A percentile compares a stretch with the other conserved stretches of the same genome.
These are phyloP conservation scores for Hipparchia semele DNA, from an alignment of 2,888 invertebrate species.

Conservation along the genomic window DNA sequence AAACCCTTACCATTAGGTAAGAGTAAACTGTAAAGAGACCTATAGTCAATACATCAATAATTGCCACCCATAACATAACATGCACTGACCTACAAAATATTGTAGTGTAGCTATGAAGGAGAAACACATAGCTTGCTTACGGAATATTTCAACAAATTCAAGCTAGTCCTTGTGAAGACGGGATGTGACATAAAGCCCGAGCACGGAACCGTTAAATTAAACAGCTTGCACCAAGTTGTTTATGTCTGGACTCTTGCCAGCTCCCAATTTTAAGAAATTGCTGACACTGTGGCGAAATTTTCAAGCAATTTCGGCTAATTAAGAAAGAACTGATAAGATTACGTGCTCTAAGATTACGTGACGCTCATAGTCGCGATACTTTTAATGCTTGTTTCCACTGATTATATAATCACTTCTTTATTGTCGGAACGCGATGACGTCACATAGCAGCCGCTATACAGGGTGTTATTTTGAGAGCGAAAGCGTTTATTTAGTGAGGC, in stretches of 20 bases:
- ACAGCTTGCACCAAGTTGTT: constrained; percentile 69
- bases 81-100: neutral
- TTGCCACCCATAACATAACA: neutral
- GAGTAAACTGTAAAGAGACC: too few relatives aligned
- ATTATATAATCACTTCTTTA: too few relatives aligned
- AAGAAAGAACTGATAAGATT: neutral
- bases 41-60: too few relatives aligned
- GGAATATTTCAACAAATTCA: constrained; percentile 16
- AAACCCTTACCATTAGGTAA: neutral
- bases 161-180: constrained; percentile 23
- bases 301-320: constrained; percentile 21
- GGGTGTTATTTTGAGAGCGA: too few relatives aligned
- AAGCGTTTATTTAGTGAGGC: too few relatives aligned
- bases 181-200: constrained; percentile 46
- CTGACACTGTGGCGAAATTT: constrained; percentile 49
- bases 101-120: neutral
- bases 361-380: neutral
- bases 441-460: too few relatives aligned
- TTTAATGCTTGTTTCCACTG: too few relatives aligned
- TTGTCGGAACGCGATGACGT: too few relatives aligned
- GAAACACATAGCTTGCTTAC: constrained; percentile 14
- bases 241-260: constrained; percentile 70
- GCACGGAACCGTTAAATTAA: constrained; percentile 73
- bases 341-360: neutral
- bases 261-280: constrained; percentile 67